Evolutionary conservation across 2,113 vertebrate species (phyloP), one percentile per base, ranked within the genome.

Genomic region (Gopherus evgoodei): DNA sequence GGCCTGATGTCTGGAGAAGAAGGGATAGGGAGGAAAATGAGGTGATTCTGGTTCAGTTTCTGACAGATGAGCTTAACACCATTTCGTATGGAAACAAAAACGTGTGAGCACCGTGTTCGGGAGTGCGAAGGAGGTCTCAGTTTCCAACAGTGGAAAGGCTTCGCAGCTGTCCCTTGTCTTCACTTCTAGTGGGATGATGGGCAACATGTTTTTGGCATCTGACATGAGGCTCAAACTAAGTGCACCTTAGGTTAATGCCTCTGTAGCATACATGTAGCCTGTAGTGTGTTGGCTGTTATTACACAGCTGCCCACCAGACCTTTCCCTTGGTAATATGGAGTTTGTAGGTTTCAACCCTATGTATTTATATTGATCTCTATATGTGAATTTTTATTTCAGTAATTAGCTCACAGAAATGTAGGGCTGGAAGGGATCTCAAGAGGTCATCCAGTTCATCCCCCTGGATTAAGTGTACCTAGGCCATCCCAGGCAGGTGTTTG

Each of bases 11-110:
- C 86, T 93, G 86, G 57, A 91, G 81, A 54, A 96, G 88, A 95
- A 89, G 38, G 81, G 85, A 91, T 88, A 90, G 90, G 89, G 76
- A 56, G 72, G 1, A 83, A 57, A 57, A 24, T n/a, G 56, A 38
- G 27, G 69, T 11, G 2, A 44, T 95, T 97, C 91, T 93, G 29
- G 62, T 93, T 96, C 93, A 27, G 65, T 93, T 97, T 96, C 96
- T 91, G 87, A 83, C 62, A 92, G 96, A 94, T 21, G 83, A 90
- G 65, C 62, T 96, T 94, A 97, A 88, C 59, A 82, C 84, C 0
- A 1, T 93, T 95, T 90, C 54, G 81, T 93, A 95, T 69, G 0
- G 69, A 94, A 94, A 89, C 54, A 89, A 90, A 87, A 96, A 97
- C 42, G 52, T 90, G 59, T 1, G 16, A 96, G 81, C 79, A 84